A percentile compares a stretch with the other conserved stretches of the same genome.
Conservation (phyloP, 1,140 invertebrate genomes). For the Conus ventricosus region DNA sequence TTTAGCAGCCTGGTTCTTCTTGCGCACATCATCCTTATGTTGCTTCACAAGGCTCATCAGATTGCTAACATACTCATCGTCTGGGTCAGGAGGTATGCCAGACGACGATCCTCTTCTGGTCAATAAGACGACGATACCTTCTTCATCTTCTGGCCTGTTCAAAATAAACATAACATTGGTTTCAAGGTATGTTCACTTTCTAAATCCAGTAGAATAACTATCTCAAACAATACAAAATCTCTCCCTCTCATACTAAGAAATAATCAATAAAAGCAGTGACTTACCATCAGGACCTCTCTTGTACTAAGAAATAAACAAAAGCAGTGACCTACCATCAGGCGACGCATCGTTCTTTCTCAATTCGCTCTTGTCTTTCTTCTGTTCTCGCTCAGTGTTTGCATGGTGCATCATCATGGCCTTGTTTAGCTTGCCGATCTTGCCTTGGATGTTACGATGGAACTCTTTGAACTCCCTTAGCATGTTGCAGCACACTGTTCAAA, state of each 20-base stretch:
- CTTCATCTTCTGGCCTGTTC: constrained; percentile 78
- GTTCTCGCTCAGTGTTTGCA: constrained; percentile 97
- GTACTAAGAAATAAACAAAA: neutral
- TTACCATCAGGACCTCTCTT: too few relatives aligned
- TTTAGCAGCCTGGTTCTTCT: constrained; percentile 75
- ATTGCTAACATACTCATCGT: constrained; percentile 99
- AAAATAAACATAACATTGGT: constrained; percentile 1
- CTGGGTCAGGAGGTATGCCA: constrained; percentile 97
- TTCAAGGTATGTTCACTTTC: neutral
- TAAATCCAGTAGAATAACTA: too few relatives aligned
- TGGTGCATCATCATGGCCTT: constrained; percentile 98
- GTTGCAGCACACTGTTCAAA: constrained; percentile 93
- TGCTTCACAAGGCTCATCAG: constrained; percentile 95
- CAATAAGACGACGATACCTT: constrained; percentile 93
- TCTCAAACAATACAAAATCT: too few relatives aligned
- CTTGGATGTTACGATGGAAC: constrained; percentile 90
- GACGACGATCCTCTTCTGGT: constrained; percentile 99
- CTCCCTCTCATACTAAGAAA: too few relatives aligned
- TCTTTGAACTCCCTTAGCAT: constrained; percentile 99
- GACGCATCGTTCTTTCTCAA: constrained; percentile 99
- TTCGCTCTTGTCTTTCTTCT: constrained; percentile 98
- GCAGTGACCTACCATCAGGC: constrained; percentile 87
- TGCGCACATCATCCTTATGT: constrained; percentile 71
- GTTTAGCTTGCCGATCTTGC: constrained; percentile 91
- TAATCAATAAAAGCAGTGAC: neutral